Evolutionary conservation across 2,113 vertebrate species (phyloP).

Genomic region (Holacanthus passer): DNA sequence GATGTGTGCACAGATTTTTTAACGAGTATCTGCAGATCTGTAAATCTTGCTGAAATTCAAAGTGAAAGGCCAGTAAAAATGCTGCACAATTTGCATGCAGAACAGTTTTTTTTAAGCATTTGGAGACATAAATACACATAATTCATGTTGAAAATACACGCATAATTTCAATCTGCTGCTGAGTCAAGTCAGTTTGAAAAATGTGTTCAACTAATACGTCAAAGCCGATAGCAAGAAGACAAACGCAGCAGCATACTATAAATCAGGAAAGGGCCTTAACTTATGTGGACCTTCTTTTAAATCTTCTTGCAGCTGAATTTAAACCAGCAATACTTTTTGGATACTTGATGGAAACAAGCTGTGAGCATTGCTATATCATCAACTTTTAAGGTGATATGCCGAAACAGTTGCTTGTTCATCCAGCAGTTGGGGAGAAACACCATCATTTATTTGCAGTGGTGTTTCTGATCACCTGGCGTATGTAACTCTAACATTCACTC

Average conservation of each 20-base stretch:
- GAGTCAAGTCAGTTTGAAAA: not conserved
- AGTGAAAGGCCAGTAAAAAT: not conserved
- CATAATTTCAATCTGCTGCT: not conserved
- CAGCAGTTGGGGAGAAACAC: not conserved
- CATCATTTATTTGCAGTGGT: not conserved
- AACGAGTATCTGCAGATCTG: slow-evolving; percentile 7
- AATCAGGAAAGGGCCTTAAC: not conserved
- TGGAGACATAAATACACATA: not conserved
- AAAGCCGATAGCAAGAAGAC: not conserved
- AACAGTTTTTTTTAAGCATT: not conserved
- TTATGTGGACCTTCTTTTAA: not conserved
- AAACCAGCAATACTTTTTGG: not conserved
- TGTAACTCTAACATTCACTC: not conserved
- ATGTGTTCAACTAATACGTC: not conserved
- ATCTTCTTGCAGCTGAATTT: not conserved
- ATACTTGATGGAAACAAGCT: not conserved
- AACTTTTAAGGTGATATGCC: not conserved
- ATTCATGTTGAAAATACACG: not conserved
- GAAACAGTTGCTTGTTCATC: not conserved
- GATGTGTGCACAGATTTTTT: slow-evolving; percentile 7
- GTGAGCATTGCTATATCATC: not conserved
- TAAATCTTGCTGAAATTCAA: not conserved
- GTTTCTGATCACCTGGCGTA: not conserved
- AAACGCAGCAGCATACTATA: not conserved
- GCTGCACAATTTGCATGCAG: not conserved